A percentile compares a stretch with the other conserved stretches of the same genome.
Evolutionary conservation across 2,888 invertebrate genomes (phyloP).

Genomic region (Polymixis flavicincta): DNA sequence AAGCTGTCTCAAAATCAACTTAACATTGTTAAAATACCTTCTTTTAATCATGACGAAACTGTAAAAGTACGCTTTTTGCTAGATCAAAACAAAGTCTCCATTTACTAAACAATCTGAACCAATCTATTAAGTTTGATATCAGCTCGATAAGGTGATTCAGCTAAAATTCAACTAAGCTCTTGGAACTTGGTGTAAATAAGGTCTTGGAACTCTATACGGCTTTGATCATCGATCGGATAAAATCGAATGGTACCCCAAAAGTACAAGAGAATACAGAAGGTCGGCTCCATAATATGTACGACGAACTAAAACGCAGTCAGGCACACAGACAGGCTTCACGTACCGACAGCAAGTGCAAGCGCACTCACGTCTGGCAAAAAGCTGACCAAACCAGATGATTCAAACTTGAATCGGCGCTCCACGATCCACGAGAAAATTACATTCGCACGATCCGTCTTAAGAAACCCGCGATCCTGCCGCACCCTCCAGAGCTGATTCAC

Average conservation of each 20-base stretch:
- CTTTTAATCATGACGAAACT: background rate
- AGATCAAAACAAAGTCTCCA: too few relatives aligned
- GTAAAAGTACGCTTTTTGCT: background rate
- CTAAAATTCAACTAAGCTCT: too few relatives aligned
- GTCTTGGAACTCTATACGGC: background rate
- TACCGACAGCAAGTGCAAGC: too few relatives aligned
- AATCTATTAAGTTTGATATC: too few relatives aligned
- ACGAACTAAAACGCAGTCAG: background rate
- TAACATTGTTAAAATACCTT: too few relatives aligned
- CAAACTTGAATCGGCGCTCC: background rate
- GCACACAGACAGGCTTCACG: background rate
- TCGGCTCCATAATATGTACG: background rate
- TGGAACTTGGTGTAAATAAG: too few relatives aligned
- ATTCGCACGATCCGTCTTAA: background rate
- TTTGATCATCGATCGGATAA: too few relatives aligned
- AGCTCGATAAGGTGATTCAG: too few relatives aligned
- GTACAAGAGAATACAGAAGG: background rate
- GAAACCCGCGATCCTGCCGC: background rate
- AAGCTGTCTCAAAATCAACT: too few relatives aligned
- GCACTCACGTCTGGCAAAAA: background rate
- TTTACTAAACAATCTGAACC: too few relatives aligned
- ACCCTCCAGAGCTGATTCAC: background rate
- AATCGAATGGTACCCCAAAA: background rate
- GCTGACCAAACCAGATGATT: background rate
- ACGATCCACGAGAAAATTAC: background rate